Evolutionary conservation across 1,140 invertebrate species (phyloP).

Genomic region (Bombus pascuorum): DNA sequence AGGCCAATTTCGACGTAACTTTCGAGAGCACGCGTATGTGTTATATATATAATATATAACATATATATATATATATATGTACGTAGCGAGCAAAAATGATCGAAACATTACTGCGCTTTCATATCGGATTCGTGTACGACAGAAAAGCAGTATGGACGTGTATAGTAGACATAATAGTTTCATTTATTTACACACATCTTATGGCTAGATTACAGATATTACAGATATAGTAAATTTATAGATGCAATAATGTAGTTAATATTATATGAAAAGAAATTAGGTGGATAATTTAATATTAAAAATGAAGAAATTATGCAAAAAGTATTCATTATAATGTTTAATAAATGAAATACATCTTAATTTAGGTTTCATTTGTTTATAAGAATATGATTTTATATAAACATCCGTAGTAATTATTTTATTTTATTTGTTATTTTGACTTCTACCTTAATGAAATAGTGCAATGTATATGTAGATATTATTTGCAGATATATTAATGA

Average conservation of each 20-base stretch:
- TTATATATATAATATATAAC: not conserved
- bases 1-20: slow-evolving; percentile 47
- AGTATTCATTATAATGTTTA: not conserved
- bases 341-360: not conserved
- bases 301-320: not conserved
- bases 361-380: not conserved
- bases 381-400: no score
- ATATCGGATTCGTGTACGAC: slow-evolving; percentile 7
- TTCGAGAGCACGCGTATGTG: slow-evolving; percentile 18
- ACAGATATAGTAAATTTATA: not conserved
- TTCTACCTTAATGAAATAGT: no score
- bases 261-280: no score
- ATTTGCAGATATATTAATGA: no score
- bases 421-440: no score
- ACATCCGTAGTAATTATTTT: no score
- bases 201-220: not conserved
- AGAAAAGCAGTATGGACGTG: slow-evolving; percentile 11
- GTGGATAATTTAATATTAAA: no score
- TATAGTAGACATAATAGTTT: slow-evolving; percentile 17
- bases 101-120: slow-evolving; percentile 20
- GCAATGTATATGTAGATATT: no score
- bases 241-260: not conserved
- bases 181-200: not conserved
- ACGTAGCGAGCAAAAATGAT: not conserved
- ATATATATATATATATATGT: not conserved